Conservation (phyloP, 2,797 vertebrate species). For the Scomberomorus guttatus region DNA sequence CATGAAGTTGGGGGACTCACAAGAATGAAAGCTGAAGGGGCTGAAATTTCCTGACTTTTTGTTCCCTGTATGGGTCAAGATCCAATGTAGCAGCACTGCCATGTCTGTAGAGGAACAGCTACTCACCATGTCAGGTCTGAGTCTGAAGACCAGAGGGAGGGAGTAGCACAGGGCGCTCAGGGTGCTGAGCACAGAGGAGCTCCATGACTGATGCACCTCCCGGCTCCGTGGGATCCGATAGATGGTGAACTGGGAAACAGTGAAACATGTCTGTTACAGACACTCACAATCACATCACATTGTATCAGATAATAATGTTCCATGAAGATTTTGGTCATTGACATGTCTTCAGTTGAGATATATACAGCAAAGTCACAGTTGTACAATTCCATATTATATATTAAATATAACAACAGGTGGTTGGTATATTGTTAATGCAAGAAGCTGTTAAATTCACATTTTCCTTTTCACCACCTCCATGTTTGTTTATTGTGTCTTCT, state of each 20-base stretch:
- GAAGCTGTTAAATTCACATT: too few species aligned
- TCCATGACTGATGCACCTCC: conserved; percentile 94
- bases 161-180: conserved; percentile 84
- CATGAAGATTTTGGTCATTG: too few species aligned
- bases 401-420: too few species aligned
- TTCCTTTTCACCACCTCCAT: too few species aligned
- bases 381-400: too few species aligned
- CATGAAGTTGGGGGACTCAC: neutral
- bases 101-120: neutral
- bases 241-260: conserved; percentile 86
- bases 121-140: conserved; percentile 93
- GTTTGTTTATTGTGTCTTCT: too few species aligned
- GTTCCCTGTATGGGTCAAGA: too few species aligned
- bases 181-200: conserved; percentile 88
- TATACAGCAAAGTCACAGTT: too few species aligned
- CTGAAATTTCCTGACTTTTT: neutral
- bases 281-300: neutral
- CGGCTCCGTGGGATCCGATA: conserved; percentile 92
- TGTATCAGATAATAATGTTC: neutral
- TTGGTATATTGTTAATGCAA: too few species aligned
- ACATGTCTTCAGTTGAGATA: neutral
- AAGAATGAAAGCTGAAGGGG: too few species aligned
- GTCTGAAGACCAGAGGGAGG: conserved; percentile 87
- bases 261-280: neutral
- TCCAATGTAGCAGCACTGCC: neutral